Evolutionary conservation across 2,797 vertebrate genomes (phyloP), one percentile per base, ranked within the genome.

Genomic region (Chaunax sp.): DNA sequence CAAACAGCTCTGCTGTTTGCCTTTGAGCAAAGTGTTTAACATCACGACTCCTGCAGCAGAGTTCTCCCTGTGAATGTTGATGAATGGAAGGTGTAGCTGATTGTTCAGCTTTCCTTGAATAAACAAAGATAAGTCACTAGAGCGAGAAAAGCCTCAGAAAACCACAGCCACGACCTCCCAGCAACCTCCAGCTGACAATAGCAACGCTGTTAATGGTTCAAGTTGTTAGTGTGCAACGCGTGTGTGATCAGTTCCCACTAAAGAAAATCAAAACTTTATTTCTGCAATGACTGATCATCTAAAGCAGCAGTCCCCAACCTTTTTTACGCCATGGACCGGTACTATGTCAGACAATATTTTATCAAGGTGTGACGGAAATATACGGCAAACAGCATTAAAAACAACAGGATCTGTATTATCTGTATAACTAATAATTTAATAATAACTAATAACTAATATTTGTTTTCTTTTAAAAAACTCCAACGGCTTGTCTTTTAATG

Each of bases 151-250:
- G 3, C 35, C 33, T 61, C 2, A 10, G 38, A 30, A 46, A 61
- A 19, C 6, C 61, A 8, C 0, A 20, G 9, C 0, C 9, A 2
- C 72, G 59, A 77, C 67, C 63, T 70, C 41, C 0, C 60, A 1
- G 43, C 40, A 46, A 66, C 62, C 44, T 67, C 52, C n/a, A 43
- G 2, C 37, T 25, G 44, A 77, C 76, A 71, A 78, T 38, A 50
- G 68, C 11, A 1, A 26, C 2, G 8, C 51, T 33, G 67, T 82
- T 65, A 82, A 84, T 82, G 51, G 72, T 83, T 78, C 1, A 82
- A 74, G 20, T 6, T 1, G 1, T 40, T 20, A 8, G 9, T 4
- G 12, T 12, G 28, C 9, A 30, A 30, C 4, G 50, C n/a, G 30
- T 41, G 25, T 41, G 45, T 4, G 54, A 52, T 37, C 25, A 16